Evolutionary conservation across 2,113 vertebrate genomes (phyloP).

Genomic region (Psilopogon haemacephalus): DNA sequence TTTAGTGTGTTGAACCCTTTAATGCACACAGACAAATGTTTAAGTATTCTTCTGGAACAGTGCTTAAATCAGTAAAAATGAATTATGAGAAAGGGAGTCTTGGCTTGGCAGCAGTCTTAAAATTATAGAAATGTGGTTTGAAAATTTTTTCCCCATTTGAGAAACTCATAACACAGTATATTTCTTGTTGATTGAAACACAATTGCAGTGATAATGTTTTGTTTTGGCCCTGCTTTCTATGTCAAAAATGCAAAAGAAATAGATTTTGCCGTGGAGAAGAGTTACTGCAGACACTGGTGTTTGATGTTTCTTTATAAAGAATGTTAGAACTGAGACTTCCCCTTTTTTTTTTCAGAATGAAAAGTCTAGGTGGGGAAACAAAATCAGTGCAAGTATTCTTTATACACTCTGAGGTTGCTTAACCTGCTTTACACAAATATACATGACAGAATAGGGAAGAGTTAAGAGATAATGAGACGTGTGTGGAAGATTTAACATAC

Average conservation of each 20-base stretch:
- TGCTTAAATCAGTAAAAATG: neutral
- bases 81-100: neutral
- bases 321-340: neutral
- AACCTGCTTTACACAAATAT: neutral
- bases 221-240: neutral
- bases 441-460: neutral
- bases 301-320: neutral
- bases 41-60: neutral
- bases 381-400: neutral
- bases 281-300: neutral
- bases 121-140: neutral
- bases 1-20: neutral
- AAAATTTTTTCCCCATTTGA: neutral
- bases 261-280: neutral
- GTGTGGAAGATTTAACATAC: neutral
- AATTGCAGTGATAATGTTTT: neutral
- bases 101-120: neutral
- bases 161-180: neutral
- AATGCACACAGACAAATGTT: neutral
- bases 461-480: neutral
- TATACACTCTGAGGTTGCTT: accelerated
- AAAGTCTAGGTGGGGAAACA: neutral
- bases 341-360: neutral
- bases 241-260: neutral
- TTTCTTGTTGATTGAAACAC: neutral